Evolutionary conservation across 1,140 invertebrate species (phyloP).

Genomic region (Coenobita brevimanus): DNA sequence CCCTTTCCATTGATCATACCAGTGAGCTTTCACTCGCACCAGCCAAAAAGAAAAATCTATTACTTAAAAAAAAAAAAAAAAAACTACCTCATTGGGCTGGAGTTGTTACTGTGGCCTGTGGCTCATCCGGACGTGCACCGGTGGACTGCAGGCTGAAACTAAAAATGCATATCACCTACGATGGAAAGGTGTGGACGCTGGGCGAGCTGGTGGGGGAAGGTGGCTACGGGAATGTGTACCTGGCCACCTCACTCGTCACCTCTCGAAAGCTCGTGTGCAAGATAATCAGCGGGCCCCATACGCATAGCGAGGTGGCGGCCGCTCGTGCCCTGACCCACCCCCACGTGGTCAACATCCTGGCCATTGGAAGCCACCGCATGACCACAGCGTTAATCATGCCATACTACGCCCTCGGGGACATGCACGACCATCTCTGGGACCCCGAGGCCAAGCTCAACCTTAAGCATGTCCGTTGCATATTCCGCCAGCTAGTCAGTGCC

Average conservation of each 20-base stretch:
- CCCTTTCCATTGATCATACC: too few species aligned
- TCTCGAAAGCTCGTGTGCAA: background rate
- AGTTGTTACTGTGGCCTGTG: too few species aligned
- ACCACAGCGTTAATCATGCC: background rate
- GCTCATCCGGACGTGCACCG: too few species aligned
- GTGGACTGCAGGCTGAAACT: too few species aligned
- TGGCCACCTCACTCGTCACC: background rate
- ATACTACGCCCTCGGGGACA: background rate
- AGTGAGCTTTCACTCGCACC: too few species aligned
- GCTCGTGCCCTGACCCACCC: background rate
- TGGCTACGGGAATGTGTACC: background rate
- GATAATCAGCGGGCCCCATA: background rate
- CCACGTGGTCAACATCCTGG: background rate
- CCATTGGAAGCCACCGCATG: background rate
- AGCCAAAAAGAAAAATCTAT: too few species aligned
- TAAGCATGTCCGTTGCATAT: background rate
- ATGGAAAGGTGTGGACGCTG: background rate
- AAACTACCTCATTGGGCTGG: too few species aligned
- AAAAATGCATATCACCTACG: constrained; percentile 2
- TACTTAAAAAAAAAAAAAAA: too few species aligned
- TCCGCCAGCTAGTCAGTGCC: background rate
- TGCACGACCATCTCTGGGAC: background rate
- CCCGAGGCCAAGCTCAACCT: background rate
- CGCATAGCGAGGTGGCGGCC: background rate
- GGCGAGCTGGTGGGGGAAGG: background rate